A percentile compares a stretch with the other conserved stretches of the same genome.
phyloP scores from a whole-genome alignment of 2,113 vertebrate species.

The Lanius collurio region DNA sequence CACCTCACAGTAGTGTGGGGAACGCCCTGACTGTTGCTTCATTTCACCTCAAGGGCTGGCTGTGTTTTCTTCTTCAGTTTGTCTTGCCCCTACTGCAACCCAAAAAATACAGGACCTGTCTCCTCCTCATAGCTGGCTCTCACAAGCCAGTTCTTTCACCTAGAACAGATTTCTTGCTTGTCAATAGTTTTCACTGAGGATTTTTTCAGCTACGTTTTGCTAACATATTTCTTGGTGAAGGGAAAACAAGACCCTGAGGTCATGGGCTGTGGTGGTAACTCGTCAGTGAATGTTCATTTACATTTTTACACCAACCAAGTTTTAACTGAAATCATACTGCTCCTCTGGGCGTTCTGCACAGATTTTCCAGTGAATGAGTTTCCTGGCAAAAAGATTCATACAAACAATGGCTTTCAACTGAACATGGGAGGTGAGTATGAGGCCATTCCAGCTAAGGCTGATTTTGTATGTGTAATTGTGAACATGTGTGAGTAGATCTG shows the following conservation, averaged over 20 bases:
- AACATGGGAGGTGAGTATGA: neutral
- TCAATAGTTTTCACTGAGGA: neutral
- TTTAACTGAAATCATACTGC: neutral
- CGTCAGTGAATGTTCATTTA: neutral
- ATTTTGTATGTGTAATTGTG: neutral
- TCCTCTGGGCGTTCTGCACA: neutral
- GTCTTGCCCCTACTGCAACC: neutral
- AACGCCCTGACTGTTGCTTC: neutral
- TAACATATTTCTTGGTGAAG: neutral
- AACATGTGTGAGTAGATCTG: neutral
- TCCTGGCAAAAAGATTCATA: neutral
- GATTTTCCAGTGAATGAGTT: neutral
- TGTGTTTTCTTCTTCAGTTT: neutral
- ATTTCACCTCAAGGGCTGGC: neutral
- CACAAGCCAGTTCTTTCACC: neutral
- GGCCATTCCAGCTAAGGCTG: neutral
- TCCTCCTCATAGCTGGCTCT: neutral
- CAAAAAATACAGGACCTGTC: neutral
- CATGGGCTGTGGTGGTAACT: neutral
- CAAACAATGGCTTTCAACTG: neutral
- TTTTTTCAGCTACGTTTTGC: neutral
- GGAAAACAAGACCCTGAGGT: neutral
- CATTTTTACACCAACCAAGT: neutral
- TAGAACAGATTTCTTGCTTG: neutral
- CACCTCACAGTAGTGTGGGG: neutral